Base-by-base conservation (phyloP, 2,888 invertebrate species). In the Nomada goodeniana region DNA sequence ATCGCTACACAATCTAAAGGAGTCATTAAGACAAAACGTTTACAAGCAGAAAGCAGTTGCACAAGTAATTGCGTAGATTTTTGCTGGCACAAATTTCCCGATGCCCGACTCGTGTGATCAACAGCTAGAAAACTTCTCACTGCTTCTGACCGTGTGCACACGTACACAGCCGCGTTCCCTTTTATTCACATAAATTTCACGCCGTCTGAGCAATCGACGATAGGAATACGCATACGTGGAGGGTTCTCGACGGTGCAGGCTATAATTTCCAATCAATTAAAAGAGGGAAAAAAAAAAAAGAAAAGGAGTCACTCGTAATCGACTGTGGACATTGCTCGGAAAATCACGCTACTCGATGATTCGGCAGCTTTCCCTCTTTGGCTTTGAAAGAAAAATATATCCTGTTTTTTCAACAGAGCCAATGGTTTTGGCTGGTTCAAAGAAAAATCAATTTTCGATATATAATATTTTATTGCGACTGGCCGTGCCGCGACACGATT, bases 131-230 rank as follows among this genome's bases (percentile, higher is more conserved):
- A 57, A 57, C 68, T 18, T 68, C 55, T 55, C 53, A 52, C n/a
- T 67, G 13, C 47, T 47, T 47, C 47, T 13, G 15, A 13, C 13
- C 47, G 15, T 3, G 15, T 67, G 20, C 53, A 67, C 65, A 36
- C 52, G 64, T 26, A n/a, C 50, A 10, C 26, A 11, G 3, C 2
- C 47, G 7, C n/a, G 42, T n/a, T 29, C 50, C 52, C 50, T 26
- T 68, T 68, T 57, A 68, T 68, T 57, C 68, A 2, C 68, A 68
- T 68, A 68, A 68, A 68, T 68, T 68, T 68, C 68, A 68, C 68
- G 68, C 68, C n/a, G 55, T 44, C 68, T 18, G 57, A 68, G 68
- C 68, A 57, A 26, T 57, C 42, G 18, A n/a, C 13, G 68, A 68
- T 68, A 57, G 23, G 2, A 57, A 44, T 26, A 42, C 55, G 10